These are phyloP conservation scores for Prietella phreatophila DNA, from an alignment of 2,113 vertebrate species.

Conservation along the genomic window DNA sequence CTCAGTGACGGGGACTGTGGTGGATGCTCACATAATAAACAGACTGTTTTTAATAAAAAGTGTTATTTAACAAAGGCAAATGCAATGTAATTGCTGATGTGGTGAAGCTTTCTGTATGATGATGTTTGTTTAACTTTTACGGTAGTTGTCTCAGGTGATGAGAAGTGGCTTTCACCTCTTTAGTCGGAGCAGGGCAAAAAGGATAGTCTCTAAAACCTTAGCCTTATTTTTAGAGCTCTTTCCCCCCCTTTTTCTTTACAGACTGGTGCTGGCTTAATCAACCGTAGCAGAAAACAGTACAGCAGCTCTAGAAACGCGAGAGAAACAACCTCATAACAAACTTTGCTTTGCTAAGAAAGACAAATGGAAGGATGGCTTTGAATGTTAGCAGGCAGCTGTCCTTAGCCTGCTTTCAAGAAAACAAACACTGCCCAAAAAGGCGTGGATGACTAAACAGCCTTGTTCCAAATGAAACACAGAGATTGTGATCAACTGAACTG, in stretches of 20 bases:
- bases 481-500: not conserved
- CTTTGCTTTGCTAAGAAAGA: not conserved
- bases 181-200: conserved; percentile 63
- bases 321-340: conserved; percentile 20
- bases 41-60: not conserved
- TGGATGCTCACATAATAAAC: not conserved
- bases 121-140: not conserved
- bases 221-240: conserved; percentile 39
- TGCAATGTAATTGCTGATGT: not conserved
- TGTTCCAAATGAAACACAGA: not conserved
- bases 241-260: not conserved
- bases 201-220: conserved; percentile 61
- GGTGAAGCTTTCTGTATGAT: not conserved
- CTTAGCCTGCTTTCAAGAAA: not conserved
- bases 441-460: not conserved
- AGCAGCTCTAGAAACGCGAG: conserved; percentile 34
- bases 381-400: not conserved
- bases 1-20: not conserved
- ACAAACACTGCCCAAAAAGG: not conserved
- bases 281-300: conserved; percentile 18
- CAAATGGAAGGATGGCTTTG: not conserved
- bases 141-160: not conserved
- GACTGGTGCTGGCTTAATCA: conserved; percentile 39
- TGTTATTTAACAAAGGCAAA: not conserved
- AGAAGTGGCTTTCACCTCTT: conserved; percentile 14